Conservation (phyloP, 2,888 invertebrate species). For the Ornithoptera alexandrae region DNA sequence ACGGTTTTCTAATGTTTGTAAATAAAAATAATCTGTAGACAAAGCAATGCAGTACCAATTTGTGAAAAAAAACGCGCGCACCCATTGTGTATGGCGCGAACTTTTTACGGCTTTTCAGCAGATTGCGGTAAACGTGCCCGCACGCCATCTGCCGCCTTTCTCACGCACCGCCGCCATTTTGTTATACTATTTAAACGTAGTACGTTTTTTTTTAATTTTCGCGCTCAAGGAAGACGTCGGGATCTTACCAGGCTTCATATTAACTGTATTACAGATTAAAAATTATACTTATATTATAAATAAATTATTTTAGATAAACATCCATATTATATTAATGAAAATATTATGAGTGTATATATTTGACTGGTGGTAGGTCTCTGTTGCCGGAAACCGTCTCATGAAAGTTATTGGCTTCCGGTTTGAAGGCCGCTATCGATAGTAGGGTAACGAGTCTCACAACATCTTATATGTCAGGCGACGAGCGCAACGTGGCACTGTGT, state of each 20-base stretch:
- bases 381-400: too few species aligned
- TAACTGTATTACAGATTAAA: slow-evolving; percentile 14
- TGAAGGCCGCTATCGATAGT: too few species aligned
- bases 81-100: slow-evolving; percentile 24
- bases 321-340: too few species aligned
- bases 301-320: too few species aligned
- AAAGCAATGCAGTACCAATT: neutral
- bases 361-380: too few species aligned
- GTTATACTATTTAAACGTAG: slow-evolving; percentile 26
- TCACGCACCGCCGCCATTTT: slow-evolving; percentile 33
- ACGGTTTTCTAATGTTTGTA: slow-evolving; percentile 7
- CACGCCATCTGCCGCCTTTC: slow-evolving; percentile 37
- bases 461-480: too few species aligned
- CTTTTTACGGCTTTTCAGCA: slow-evolving; percentile 30
- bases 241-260: slow-evolving; percentile 19
- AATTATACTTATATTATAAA: neutral
- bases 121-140: slow-evolving; percentile 28
- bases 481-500: too few species aligned
- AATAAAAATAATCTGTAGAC: slow-evolving; percentile 2
- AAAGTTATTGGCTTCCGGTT: too few species aligned
- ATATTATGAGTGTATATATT: too few species aligned
- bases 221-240: slow-evolving; percentile 27
- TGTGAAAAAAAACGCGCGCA: slow-evolving; percentile 10
- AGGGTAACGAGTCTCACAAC: too few species aligned
- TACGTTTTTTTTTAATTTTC: slow-evolving; percentile 24